Conservation (phyloP, 1,140 invertebrate species). For the Belonocnema kinseyi region DNA sequence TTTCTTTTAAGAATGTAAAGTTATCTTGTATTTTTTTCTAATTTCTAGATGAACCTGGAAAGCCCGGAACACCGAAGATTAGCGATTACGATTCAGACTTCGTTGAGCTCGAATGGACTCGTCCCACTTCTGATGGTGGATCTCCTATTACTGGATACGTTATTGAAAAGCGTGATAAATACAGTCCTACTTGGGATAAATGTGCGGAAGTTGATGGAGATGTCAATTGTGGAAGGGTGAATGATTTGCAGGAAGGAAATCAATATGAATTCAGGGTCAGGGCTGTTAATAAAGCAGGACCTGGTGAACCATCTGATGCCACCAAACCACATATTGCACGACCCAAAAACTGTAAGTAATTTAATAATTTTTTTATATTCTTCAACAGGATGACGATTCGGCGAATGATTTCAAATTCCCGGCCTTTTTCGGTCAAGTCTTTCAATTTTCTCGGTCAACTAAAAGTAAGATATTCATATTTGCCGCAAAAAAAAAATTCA, state of each 20-base stretch:
- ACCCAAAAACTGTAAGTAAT: conserved; percentile 87
- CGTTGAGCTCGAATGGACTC: conserved; percentile 96
- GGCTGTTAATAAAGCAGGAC: conserved; percentile 96
- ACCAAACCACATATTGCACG: conserved; percentile 92
- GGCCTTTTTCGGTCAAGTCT: too few relatives aligned
- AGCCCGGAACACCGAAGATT: conserved; percentile 92
- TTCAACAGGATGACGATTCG: too few relatives aligned
- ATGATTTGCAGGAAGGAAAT: conserved; percentile 92
- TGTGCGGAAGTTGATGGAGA: conserved; percentile 91
- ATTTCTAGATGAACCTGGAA: conserved; percentile 83
- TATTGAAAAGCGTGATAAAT: conserved; percentile 97
- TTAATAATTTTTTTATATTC: neutral
- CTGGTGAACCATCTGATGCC: conserved; percentile 91
- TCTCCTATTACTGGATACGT: conserved; percentile 94
- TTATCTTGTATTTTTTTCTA: conserved; percentile 17
- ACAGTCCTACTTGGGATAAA: conserved; percentile 90
- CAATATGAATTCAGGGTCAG: conserved; percentile 95
- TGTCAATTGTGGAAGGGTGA: conserved; percentile 87
- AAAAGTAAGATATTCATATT: too few relatives aligned
- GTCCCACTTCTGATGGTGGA: conserved; percentile 90
- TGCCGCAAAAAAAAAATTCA: too few relatives aligned
- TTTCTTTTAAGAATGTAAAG: too few relatives aligned
- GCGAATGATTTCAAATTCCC: too few relatives aligned
- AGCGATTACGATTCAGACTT: conserved; percentile 95
- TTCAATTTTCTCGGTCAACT: too few relatives aligned